Conservation (phyloP, 2,888 invertebrate genomes). For the Brenthis ino region DNA sequence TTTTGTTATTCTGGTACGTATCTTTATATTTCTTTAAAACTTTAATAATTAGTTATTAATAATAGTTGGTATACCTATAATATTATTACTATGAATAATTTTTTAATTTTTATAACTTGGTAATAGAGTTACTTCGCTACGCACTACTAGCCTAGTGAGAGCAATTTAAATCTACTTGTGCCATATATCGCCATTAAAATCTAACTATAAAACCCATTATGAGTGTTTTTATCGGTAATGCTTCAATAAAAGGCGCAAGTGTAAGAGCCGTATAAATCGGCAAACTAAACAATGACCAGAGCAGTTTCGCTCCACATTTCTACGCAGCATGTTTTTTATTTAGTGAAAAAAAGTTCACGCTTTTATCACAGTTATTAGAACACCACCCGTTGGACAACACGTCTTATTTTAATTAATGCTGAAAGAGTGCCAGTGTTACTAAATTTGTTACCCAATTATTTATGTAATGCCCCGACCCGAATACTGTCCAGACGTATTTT, state of each 20-base stretch:
- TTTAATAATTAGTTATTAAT: too few species aligned
- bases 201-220: constrained; percentile 78
- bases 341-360: constrained; percentile 67
- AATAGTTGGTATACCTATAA: too few species aligned
- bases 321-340: constrained; percentile 73
- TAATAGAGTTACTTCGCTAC: constrained; percentile 24
- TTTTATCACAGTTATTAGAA: constrained; percentile 80
- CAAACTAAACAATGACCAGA: constrained; percentile 79
- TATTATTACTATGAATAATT: too few species aligned
- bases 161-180: constrained; percentile 61
- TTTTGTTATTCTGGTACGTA: background rate
- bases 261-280: constrained; percentile 83
- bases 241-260: constrained; percentile 80
- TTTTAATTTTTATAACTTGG: background rate
- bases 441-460: constrained; percentile 57
- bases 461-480: constrained; percentile 52
- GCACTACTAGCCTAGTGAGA: constrained; percentile 51
- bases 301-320: constrained; percentile 80
- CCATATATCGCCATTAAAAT: constrained; percentile 74
- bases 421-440: constrained; percentile 61
- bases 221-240: constrained; percentile 80
- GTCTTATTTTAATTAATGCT: constrained; percentile 75
- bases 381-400: constrained; percentile 76
- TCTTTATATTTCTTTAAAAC: too few species aligned
- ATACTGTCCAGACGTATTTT: constrained; percentile 63